Base-by-base conservation (phyloP, 2,113 vertebrate species). In the Salminus brasiliensis region DNA sequence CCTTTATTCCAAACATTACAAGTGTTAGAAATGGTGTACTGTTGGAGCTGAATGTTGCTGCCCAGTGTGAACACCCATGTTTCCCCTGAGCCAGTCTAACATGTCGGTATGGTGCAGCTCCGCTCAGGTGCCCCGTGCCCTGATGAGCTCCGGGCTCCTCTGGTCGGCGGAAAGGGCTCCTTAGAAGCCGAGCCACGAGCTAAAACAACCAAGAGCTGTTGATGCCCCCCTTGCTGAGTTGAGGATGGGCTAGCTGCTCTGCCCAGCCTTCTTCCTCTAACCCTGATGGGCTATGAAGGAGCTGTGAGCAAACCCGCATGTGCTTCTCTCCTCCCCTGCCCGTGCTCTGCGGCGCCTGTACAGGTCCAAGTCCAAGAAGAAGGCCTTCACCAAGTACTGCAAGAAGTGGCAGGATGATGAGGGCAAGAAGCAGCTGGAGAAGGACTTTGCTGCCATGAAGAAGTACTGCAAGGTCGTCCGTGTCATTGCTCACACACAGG, bases 311-410 rank as follows among this genome's bases (percentile, higher is more conserved):
- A 89, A 94, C 77, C 67, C 36, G 3, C 43, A 41, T 23, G 65
- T n/a, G n/a, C n/a, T n/a, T n/a, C 80, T 84, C 75, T 67, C 90
- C 91, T 91, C 94, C 91, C 87, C 90, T n/a, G 18, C 62, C 25
- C 71, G 39, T 43, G 3, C 36, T 32, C 45, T 32, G 47, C 74
- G 36, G 21, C 5, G 9, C 30, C 12, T 6, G 81, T 92, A 87
- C 94, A 99, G 98, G 98, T 98, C 97, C 92, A 99, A 99, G 78
- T 98, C 97, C 80, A 99, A 99, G 94, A 99, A 98, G 96, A 99
- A 99, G 97, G 98, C 98, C 55, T 99, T 98, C 90, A 99, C 97
- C 69, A 99, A 99, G 11, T 99, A 98, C 90, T 97, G 96, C 91
- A 99, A 99, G 94, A 99, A 98, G 78, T 99, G 98, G 98, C 97